phyloP scores from a whole-genome alignment of 2,797 vertebrate genomes.

The Argya squamiceps region DNA sequence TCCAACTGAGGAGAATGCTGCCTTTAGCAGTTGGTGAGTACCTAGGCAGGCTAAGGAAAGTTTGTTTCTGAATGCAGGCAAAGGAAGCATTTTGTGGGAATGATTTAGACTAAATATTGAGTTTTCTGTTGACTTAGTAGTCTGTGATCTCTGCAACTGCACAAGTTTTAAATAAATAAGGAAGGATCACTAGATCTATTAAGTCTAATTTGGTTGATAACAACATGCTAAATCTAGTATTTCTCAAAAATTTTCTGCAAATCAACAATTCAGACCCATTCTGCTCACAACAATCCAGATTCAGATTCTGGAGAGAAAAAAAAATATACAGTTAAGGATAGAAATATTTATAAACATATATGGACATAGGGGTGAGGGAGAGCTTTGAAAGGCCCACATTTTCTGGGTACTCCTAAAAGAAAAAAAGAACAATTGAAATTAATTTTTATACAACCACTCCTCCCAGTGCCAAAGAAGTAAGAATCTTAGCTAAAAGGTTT shows the following conservation, averaged over 20 bases:
- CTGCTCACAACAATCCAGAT: not conserved
- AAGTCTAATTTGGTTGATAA: not conserved
- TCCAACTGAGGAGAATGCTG: not conserved
- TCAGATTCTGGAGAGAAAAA: not conserved
- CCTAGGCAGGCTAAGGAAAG: not conserved
- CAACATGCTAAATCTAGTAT: not conserved
- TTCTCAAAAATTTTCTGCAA: not conserved
- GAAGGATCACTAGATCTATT: not conserved
- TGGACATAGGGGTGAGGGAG: not conserved
- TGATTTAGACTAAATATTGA: not conserved
- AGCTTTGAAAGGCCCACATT: rapidly evolving
- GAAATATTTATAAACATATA: not conserved
- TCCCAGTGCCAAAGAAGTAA: not conserved
- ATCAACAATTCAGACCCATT: not conserved
- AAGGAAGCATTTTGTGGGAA: not conserved
- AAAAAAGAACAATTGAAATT: not conserved
- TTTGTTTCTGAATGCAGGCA: not conserved
- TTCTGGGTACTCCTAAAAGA: not conserved
- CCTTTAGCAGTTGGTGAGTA: not conserved
- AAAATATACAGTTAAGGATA: not conserved
- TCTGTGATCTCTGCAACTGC: not conserved
- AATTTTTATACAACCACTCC: not conserved
- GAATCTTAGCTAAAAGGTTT: not conserved
- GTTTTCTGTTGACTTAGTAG: not conserved
- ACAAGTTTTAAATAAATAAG: not conserved